Base-by-base conservation (phyloP, 2,113 vertebrate genomes). In the Sorex araneus region DNA sequence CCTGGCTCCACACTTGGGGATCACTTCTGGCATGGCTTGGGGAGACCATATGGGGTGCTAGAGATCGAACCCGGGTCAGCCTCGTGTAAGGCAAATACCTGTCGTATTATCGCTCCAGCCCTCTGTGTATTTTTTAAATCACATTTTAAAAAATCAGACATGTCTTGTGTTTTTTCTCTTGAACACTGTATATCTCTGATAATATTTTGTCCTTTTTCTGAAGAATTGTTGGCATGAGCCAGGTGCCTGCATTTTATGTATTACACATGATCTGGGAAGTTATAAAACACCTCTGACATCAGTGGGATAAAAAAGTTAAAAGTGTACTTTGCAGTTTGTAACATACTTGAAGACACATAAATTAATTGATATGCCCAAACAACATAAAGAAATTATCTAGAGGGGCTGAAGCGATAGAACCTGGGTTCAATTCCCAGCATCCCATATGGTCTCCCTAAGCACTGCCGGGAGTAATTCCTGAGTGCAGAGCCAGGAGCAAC, bases 261-360 rank as follows among this genome's bases (percentile, higher is more conserved):
- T 88, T 88, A 82, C 67, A 82, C 81, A 88, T 80, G 60, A 57
- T 40, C 11, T 79, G 70, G 36, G 66, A 25, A 43, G 13, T 83
- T 54, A 67, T 76, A 84, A 93, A 76, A 88, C 54, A 43, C 34
- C 87, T 30, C 27, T 86, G 54, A 86, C 80, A 75, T 84, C 30
- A n/a, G 47, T 50, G 34, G 32, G 32, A 75, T 70, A 63, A 95
- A 93, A 79, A 66, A 40, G 11, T 70, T 57, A 92, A 45, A 92
- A 45, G 5, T 79, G 8, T 94, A 13, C 86, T 92, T 94, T 92
- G 90, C 11, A 73, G 30, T 32, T 86, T 76, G 30, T 80, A 71
- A 66, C 28, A n/a, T 50, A 90, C 74, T 69, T 77, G 28, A 81
- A 86, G 89, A 85, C 88, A 94, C 70, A 92, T 11, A n/a, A n/a